Conservation (phyloP, 2,888 invertebrate species). For the Pristionchus fissidentatus region DNA sequence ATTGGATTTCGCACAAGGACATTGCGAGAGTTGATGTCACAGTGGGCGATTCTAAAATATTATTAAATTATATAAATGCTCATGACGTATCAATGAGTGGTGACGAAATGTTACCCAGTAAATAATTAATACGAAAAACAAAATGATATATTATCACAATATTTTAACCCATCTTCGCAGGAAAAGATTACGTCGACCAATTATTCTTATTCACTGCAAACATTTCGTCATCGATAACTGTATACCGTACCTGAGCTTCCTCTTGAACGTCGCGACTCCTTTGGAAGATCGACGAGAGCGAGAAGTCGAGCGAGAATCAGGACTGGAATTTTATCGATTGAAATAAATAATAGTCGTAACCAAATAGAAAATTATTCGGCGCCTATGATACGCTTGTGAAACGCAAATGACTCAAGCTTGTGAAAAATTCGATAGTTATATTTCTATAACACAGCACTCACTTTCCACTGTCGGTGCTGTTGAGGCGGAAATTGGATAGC, state of each 20-base stretch:
- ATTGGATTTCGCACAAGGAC: slow-evolving; percentile 37
- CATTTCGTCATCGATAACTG: too few relatives aligned
- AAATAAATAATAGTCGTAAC: too few relatives aligned
- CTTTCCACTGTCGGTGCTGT: slow-evolving; percentile 29
- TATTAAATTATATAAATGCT: neutral
- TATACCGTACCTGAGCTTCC: slow-evolving; percentile 7
- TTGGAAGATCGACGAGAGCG: slow-evolving; percentile 25
- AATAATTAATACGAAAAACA: too few relatives aligned
- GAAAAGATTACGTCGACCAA: too few relatives aligned
- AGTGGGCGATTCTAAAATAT: slow-evolving; percentile 14
- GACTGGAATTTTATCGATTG: slow-evolving; percentile 1
- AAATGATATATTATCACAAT: too few relatives aligned
- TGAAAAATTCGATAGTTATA: neutral
- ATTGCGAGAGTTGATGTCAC: slow-evolving; percentile 37
- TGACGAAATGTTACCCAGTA: too few relatives aligned
- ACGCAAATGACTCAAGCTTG: neutral
- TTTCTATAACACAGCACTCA: neutral
- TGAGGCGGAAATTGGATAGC: neutral
- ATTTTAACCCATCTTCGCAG: too few relatives aligned
- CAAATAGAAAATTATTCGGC: too few relatives aligned
- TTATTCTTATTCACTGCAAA: too few relatives aligned
- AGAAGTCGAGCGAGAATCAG: slow-evolving; percentile 21
- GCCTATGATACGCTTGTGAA: too few relatives aligned
- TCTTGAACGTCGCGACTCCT: slow-evolving; percentile 8
- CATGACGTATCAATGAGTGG: too few relatives aligned